Conservation (phyloP, 2,113 vertebrate species). For the Ranitomeya imitator region DNA sequence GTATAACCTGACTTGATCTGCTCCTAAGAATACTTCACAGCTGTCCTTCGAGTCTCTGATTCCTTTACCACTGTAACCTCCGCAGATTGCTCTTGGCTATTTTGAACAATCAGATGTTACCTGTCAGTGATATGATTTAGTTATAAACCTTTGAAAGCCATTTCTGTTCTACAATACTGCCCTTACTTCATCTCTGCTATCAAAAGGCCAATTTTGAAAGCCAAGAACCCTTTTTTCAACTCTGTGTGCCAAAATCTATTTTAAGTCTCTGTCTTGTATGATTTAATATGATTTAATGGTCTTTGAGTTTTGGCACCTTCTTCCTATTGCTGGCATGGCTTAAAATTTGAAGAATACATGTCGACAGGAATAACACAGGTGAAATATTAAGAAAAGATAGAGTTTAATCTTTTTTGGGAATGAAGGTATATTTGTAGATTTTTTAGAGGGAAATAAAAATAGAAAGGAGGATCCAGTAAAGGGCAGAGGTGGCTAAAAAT, state of each 20-base stretch:
- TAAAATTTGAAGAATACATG: not conserved
- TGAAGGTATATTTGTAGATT: not conserved
- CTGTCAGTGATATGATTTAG: slow-evolving; percentile 6
- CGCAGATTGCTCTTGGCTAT: slow-evolving; percentile 40
- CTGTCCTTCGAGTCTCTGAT: not conserved
- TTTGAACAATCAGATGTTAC: slow-evolving; percentile 26
- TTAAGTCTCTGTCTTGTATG: not conserved
- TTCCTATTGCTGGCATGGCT: not conserved
- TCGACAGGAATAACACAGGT: too few species aligned
- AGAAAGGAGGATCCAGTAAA: too few species aligned
- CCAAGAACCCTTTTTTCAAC: not conserved
- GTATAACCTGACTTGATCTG: slow-evolving; percentile 1
- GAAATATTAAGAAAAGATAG: too few species aligned
- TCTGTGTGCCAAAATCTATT: not conserved
- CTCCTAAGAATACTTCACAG: slow-evolving; percentile 27
- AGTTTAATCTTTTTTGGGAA: too few species aligned
- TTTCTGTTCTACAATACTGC: not conserved
- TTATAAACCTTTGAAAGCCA: not conserved
- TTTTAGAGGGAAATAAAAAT: not conserved
- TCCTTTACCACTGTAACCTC: slow-evolving; percentile 24
- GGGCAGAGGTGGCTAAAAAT: too few species aligned
- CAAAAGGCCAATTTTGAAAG: not conserved
- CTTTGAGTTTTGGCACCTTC: not conserved
- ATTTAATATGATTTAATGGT: not conserved
- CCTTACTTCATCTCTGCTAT: slow-evolving; percentile 6